phyloP scores from a whole-genome alignment of 2,888 invertebrate genomes.

The Andrena flavipes region DNA sequence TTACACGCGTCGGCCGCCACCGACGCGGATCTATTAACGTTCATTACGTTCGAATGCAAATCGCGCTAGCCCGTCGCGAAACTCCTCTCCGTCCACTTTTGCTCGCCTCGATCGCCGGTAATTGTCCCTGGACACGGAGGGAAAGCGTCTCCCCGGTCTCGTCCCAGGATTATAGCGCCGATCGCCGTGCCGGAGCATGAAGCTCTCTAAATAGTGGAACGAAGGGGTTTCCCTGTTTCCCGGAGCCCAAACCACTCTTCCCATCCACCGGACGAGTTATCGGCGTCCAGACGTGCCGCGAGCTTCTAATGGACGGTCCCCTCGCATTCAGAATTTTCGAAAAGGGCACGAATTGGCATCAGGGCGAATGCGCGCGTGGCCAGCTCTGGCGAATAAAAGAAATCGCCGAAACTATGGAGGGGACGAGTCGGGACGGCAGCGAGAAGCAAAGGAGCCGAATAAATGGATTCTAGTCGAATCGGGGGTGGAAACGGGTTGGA shows the following conservation, averaged over 20 bases:
- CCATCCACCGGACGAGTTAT: too few species aligned
- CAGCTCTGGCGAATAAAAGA: background rate
- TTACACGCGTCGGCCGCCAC: constrained; percentile 41
- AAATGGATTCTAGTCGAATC: background rate
- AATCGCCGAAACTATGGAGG: background rate
- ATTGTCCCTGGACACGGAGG: background rate
- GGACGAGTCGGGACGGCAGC: background rate
- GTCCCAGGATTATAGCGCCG: background rate
- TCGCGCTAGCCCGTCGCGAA: constrained; percentile 30
- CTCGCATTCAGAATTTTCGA: too few species aligned
- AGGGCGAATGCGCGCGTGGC: too few species aligned
- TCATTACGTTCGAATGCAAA: constrained; percentile 69
- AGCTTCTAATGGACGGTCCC: too few species aligned
- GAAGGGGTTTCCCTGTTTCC: too few species aligned
- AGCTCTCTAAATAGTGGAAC: too few species aligned
- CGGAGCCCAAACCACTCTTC: too few species aligned
- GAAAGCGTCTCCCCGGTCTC: background rate
- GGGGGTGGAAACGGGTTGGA: background rate
- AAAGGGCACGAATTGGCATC: too few species aligned
- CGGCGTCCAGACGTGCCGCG: too few species aligned
- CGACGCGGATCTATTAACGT: constrained; percentile 58
- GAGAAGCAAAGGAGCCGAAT: background rate
- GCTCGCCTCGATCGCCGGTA: background rate
- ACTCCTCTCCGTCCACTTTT: constrained; percentile 3
- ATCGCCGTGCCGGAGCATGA: too few species aligned